Evolutionary conservation across 2,888 invertebrate genomes (phyloP), one percentile per base, ranked within the genome.

Genomic region (Pardosa pseudoannulata): DNA sequence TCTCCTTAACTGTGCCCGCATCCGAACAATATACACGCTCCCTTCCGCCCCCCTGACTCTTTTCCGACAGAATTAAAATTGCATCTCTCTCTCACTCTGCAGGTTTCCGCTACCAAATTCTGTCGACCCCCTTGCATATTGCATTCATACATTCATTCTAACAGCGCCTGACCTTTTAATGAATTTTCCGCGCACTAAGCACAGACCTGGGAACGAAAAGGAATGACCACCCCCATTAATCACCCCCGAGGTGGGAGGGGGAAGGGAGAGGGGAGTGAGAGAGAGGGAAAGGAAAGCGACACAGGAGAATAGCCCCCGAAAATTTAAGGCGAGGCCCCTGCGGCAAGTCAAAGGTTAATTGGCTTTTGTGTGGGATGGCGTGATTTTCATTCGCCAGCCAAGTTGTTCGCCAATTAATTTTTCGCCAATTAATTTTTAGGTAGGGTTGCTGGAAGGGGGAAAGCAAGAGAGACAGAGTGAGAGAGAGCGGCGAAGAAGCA

Each of bases 161-260:
- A 64, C 82, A 62, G 36, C 56, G 50, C 41, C 67, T 83, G 83
- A 83, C 83, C 83, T 23, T 72, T 83, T 83, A 83, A 83, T 83
- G 83, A 83, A 83, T 78, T 83, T 83, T 83, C 65, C 72, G 64
- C 83, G 67, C 73, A 23, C 56, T 23, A 23, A 64, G 67, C 72
- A 56, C 71, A 39, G 16, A 13, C 13, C 41, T 23, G 68, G n/a
- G 31, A 19, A 68, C 67, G 76, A 29, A 64, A 83, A 83, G 83
- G 83, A 83, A 83, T 83, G 83, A 83, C 83, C 83, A 78, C 67
- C 71, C 56, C 83, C 83, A 83, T 83, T 83, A 83, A 83, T 83
- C 83, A 83, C 83, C 36, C 62, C 64, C 71, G 62, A 71, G 65
- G 36, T 32, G 36, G 19, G 31, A 41, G 39, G 23, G 29, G 23